These are phyloP conservation scores for Pseudomyrmex concolor DNA, from an alignment of 1,140 invertebrate species.

Conservation along the genomic window DNA sequence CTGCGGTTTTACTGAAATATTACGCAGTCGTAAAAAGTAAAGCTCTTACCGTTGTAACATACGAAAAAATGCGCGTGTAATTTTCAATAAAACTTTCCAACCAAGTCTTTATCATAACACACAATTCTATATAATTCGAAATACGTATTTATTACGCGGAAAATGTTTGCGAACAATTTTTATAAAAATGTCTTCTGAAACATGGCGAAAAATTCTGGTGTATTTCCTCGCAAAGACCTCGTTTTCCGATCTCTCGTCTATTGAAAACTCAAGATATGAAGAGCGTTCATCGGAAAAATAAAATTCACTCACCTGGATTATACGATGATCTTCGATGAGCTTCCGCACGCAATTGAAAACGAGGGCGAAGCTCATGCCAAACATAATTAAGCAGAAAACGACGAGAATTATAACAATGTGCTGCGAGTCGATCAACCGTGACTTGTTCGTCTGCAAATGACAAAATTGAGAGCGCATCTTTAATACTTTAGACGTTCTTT, in stretches of 20 bases:
- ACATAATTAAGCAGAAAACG: slow-evolving; percentile 94
- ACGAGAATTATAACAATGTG: slow-evolving; percentile 95
- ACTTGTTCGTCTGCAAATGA: slow-evolving; percentile 84
- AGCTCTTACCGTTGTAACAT: not conserved
- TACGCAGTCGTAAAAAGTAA: slow-evolving; percentile 34
- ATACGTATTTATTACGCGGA: not conserved
- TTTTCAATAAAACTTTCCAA: slow-evolving; percentile 24
- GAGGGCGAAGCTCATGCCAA: slow-evolving; percentile 94
- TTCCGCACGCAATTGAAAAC: slow-evolving; percentile 94
- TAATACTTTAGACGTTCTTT: not conserved
- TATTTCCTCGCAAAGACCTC: slow-evolving; percentile 3
- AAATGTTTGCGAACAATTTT: not conserved
- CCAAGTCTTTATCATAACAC: not conserved
- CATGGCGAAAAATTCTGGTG: not conserved
- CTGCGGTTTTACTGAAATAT: slow-evolving; percentile 42
- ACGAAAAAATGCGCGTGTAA: not conserved
- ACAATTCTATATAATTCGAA: slow-evolving; percentile 20
- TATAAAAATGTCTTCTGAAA: slow-evolving; percentile 24
- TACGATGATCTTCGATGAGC: slow-evolving; percentile 92
- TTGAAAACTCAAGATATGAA: not conserved
- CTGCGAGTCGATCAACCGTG: slow-evolving; percentile 86
- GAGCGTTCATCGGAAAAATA: not conserved
- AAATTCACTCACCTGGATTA: slow-evolving; percentile 89
- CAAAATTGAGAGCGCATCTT: slow-evolving; percentile 20
- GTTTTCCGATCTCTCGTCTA: slow-evolving; percentile 28